phyloP scores from a whole-genome alignment of 2,797 vertebrate species.

The Naso thynnoides region DNA sequence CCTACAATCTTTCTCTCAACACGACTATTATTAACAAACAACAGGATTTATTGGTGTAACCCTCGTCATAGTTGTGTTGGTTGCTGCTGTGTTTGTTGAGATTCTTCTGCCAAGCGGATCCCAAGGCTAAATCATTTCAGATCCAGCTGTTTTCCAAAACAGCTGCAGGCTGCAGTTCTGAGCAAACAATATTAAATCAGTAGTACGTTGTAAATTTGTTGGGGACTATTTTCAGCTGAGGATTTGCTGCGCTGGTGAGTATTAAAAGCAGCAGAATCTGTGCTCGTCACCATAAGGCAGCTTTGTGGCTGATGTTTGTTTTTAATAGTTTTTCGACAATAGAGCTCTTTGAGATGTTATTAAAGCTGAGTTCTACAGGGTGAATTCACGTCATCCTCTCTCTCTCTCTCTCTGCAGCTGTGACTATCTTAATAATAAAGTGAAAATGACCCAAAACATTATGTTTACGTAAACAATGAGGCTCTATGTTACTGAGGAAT shows the following conservation, averaged over 20 bases:
- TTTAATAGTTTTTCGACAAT: too few species aligned
- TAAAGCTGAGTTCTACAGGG: too few species aligned
- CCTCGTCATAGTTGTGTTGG: background rate
- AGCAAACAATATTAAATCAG: background rate
- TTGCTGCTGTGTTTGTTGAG: background rate
- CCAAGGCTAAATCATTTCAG: background rate
- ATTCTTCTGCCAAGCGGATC: background rate
- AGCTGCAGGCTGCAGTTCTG: background rate
- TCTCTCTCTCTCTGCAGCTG: too few species aligned
- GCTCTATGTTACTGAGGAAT: too few species aligned
- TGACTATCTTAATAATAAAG: too few species aligned
- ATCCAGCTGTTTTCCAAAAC: conserved; percentile 1
- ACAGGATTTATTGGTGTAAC: background rate
- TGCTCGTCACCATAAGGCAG: background rate
- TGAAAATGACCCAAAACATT: too few species aligned
- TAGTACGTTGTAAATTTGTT: background rate
- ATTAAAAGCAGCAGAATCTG: background rate
- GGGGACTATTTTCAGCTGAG: background rate
- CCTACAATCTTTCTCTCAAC: too few species aligned
- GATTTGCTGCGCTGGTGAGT: background rate
- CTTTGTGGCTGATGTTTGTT: too few species aligned
- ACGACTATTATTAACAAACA: background rate
- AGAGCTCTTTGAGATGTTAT: too few species aligned
- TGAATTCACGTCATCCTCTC: too few species aligned
- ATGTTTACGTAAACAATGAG: too few species aligned